These are phyloP conservation scores for Lathronympha strigana DNA, from an alignment of 2,888 invertebrate species.

Conservation along the genomic window DNA sequence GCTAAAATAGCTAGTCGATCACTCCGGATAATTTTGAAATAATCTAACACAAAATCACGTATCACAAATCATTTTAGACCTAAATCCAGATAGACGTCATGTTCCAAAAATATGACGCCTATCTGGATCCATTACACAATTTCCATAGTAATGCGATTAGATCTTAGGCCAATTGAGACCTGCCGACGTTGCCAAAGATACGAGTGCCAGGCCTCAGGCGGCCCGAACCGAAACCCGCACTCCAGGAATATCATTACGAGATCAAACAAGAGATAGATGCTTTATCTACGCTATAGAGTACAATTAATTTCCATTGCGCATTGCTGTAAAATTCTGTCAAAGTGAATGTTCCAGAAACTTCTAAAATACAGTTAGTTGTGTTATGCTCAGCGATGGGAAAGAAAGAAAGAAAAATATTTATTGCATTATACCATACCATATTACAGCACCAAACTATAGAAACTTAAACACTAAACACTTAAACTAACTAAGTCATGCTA, in stretches of 20 bases:
- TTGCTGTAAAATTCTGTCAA: neutral
- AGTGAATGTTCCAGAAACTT: neutral
- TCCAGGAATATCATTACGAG: conserved; percentile 11
- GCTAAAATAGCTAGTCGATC: too few relatives aligned
- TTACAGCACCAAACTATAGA: too few relatives aligned
- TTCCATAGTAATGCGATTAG: conserved; percentile 18
- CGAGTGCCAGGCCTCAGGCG: neutral
- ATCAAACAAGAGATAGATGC: conserved; percentile 7
- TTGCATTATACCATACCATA: too few relatives aligned
- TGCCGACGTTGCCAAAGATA: neutral
- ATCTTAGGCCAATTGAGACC: conserved; percentile 2
- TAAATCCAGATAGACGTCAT: too few relatives aligned
- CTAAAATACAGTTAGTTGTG: neutral
- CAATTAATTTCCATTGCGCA: conserved; percentile 7
- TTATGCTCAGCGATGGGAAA: too few relatives aligned
- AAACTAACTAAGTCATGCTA: too few relatives aligned
- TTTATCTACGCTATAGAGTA: neutral
- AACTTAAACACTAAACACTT: too few relatives aligned
- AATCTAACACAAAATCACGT: too few relatives aligned
- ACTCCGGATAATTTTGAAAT: too few relatives aligned
- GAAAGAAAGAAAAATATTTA: too few relatives aligned
- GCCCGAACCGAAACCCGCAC: neutral
- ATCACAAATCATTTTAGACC: too few relatives aligned
- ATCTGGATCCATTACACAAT: neutral
- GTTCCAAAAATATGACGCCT: too few relatives aligned